Conservation (phyloP, 2,113 vertebrate species). For the Thalassoma bifasciatum region DNA sequence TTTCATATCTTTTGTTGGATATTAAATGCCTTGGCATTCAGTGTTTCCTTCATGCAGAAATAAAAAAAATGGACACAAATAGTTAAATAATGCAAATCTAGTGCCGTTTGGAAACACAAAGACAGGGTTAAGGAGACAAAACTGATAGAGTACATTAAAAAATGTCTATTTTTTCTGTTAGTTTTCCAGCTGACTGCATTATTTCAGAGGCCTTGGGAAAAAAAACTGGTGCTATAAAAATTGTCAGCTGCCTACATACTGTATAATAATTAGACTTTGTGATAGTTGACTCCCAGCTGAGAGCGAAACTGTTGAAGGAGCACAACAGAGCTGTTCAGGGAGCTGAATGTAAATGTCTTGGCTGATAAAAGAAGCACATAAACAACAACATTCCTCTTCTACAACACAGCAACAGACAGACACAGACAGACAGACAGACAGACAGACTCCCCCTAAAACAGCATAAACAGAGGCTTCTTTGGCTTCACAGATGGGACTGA, state of each 20-base stretch:
- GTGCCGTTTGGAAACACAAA: too few relatives aligned
- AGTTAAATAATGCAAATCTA: too few relatives aligned
- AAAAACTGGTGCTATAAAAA: neutral
- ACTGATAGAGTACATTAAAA: neutral
- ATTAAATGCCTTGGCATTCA: too few relatives aligned
- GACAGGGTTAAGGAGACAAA: too few relatives aligned
- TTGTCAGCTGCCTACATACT: conserved; percentile 1
- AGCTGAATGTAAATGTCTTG: conserved; percentile 5
- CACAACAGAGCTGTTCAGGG: conserved; percentile 20
- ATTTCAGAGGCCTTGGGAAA: neutral
- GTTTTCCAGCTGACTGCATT: too few relatives aligned
- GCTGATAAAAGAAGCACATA: conserved; percentile 12
- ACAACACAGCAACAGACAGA: neutral
- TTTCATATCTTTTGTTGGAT: too few relatives aligned
- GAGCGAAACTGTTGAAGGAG: neutral
- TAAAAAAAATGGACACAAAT: too few relatives aligned
- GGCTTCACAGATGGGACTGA: neutral
- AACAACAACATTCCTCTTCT: conserved; percentile 47
- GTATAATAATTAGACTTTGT: neutral
- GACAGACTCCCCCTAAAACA: conserved; percentile 22
- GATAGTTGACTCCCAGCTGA: neutral
- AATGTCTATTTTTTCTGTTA: neutral
- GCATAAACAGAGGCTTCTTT: conserved; percentile 43
- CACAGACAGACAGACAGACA: conserved; percentile 7
- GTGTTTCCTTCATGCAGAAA: too few relatives aligned